Evolutionary conservation across 2,113 vertebrate species (phyloP), one percentile per base, ranked within the genome.

Genomic region (Chionomys nivalis): DNA sequence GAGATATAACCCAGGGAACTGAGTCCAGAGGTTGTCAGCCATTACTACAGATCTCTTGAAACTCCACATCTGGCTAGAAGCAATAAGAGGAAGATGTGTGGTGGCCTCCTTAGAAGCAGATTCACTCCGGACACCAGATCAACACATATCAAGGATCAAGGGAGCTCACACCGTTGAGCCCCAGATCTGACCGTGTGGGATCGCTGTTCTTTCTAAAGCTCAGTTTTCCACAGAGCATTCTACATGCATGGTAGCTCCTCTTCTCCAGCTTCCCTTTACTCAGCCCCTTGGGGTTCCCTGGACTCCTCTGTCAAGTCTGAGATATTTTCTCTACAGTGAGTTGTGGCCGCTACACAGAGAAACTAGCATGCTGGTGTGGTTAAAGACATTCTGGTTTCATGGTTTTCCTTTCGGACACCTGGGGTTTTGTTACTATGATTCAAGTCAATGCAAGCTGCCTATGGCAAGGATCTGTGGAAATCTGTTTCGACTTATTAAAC

Each of bases 251-350:
- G 82, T 17, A 9, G 23, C 7, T 24, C 61, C 39, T 78, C 31
- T 23, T 47, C n/a, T n/a, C 44, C 65, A 26, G 1, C 19, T 6
- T 70, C 72, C 66, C n/a, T 33, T 0, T 3, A 24, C 23, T 39
- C 42, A 23, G 7, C 1, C 66, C 26, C 1, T 17, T 21, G 44
- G n/a, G n/a, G 63, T n/a, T 39, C 7, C 31, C 55, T 42, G 17
- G 39, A 11, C 12, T 1, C 49, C 16, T 24, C 31, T 26, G 8
- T 26, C 33, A 4, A 1, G 7, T 77, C 10, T 16, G 47, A 33
- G 26, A 17, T 4, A 0, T 7, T 49, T 11, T 4, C 7, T 81
- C 8, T 26, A 10, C 3, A 4, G 21, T 4, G 0, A 7, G 4
- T 14, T 55, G 55, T 42, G 49, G 36, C 26, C 23, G 26, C n/a